Percentiles rank a stretch among this genome's conserved stretches.
Evolutionary conservation across 2,797 vertebrate species (phyloP).

Genomic region (Uromys caudimaculatus): DNA sequence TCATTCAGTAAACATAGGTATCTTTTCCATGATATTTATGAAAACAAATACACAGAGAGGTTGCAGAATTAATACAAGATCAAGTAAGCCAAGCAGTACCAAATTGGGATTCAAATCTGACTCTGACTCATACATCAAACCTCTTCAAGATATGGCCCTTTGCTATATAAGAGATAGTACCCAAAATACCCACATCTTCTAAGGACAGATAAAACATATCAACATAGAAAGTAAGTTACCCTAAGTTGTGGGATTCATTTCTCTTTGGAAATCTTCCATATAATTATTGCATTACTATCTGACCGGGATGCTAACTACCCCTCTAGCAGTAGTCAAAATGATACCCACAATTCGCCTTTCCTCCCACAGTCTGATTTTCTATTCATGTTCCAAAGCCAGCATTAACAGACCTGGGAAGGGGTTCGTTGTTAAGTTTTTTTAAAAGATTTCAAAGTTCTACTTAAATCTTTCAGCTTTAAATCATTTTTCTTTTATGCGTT

Average conservation of each 20-base stretch:
- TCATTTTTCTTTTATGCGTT: conserved; percentile 78
- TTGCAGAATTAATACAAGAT: neutral
- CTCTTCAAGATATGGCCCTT: neutral
- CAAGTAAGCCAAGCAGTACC: neutral
- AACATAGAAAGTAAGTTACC: neutral
- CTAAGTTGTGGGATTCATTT: neutral
- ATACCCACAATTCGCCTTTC: neutral
- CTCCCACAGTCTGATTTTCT: conserved; percentile 55
- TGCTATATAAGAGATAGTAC: neutral
- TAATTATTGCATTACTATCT: neutral
- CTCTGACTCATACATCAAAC: neutral
- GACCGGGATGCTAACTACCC: neutral
- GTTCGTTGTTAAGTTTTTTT: conserved; percentile 26
- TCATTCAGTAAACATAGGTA: neutral
- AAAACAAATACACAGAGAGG: conserved; percentile 10
- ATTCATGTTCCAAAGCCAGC: conserved; percentile 61
- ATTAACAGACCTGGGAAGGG: conserved; percentile 60
- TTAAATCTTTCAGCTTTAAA: conserved; percentile 77
- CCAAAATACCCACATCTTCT: neutral
- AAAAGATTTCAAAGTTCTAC: conserved; percentile 75
- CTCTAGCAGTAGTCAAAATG: neutral
- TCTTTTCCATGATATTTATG: neutral
- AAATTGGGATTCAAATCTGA: neutral
- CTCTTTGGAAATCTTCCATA: neutral
- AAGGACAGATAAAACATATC: neutral